A percentile compares a stretch with the other conserved stretches of the same genome.
Evolutionary conservation across 2,113 vertebrate genomes (phyloP).

Genomic region (Manacus vitellinus): DNA sequence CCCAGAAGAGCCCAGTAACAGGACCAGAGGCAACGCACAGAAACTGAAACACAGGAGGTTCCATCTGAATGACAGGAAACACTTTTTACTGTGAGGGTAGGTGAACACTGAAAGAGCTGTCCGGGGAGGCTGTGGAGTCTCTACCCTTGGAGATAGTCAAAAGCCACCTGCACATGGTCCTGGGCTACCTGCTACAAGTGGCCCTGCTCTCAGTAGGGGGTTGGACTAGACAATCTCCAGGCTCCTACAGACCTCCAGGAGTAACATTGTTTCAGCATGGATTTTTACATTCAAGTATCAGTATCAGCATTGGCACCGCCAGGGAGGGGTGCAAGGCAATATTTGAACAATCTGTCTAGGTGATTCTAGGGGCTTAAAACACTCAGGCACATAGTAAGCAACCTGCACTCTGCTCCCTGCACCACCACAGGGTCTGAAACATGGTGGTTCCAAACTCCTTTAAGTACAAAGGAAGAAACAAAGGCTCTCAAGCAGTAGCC

Average conservation of each 20-base stretch:
- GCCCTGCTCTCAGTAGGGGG: not conserved
- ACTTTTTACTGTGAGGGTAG: not conserved
- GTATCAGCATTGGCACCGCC: not conserved
- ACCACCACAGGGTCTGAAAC: not conserved
- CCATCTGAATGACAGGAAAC: not conserved
- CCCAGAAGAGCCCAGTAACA: not conserved
- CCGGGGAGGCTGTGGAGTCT: not conserved
- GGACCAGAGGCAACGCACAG: not conserved
- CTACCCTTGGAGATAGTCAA: not conserved
- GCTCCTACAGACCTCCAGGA: not conserved
- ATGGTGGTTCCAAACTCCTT: not conserved
- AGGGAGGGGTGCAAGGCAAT: not conserved
- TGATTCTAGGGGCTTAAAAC: not conserved
- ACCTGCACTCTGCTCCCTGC: not conserved
- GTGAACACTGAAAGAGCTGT: not conserved
- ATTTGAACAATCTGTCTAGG: not conserved
- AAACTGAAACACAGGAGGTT: not conserved
- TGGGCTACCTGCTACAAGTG: not conserved
- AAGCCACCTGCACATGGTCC: not conserved
- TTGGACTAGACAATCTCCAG: not conserved
- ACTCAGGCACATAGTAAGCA: not conserved
- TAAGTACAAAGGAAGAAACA: not conserved
- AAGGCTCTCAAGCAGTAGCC: not conserved
- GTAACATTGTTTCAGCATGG: rapidly evolving
- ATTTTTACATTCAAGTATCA: not conserved